A percentile compares a stretch with the other conserved stretches of the same genome.
phyloP scores from a whole-genome alignment of 2,888 invertebrate species.

The Drosophila tripunctata region DNA sequence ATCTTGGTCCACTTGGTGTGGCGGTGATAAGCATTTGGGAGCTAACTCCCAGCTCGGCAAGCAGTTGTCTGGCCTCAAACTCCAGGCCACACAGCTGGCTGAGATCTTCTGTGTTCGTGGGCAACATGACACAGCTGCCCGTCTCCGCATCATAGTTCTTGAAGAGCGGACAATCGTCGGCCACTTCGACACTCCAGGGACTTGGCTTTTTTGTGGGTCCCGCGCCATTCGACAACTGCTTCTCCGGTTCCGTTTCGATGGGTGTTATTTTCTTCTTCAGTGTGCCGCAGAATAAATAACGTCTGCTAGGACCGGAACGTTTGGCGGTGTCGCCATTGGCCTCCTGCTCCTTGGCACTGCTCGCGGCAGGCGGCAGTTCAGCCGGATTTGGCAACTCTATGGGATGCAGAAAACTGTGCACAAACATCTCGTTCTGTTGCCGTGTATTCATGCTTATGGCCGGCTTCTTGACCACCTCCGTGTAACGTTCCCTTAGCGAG shows the following conservation, averaged over 20 bases:
- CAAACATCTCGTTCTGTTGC: slow-evolving; percentile 82
- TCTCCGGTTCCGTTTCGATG: slow-evolving; percentile 81
- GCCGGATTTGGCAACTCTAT: slow-evolving; percentile 72
- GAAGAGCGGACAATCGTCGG: slow-evolving; percentile 80
- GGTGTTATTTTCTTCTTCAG: slow-evolving; percentile 84
- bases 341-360: slow-evolving; percentile 49
- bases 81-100: slow-evolving; percentile 84
- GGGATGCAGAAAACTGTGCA: slow-evolving; percentile 83
- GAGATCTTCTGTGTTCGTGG: slow-evolving; percentile 83
- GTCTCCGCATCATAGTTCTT: slow-evolving; percentile 84
- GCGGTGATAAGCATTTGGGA: slow-evolving; percentile 86
- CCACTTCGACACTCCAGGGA: slow-evolving; percentile 79
- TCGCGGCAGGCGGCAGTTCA: neutral
- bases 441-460: slow-evolving; percentile 83
- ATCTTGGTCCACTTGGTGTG: slow-evolving; percentile 86
- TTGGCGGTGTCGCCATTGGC: slow-evolving; percentile 61
- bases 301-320: slow-evolving; percentile 63
- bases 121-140: slow-evolving; percentile 84
- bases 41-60: slow-evolving; percentile 87
- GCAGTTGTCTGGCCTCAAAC: slow-evolving; percentile 85
- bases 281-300: slow-evolving; percentile 82
- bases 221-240: slow-evolving; percentile 75
- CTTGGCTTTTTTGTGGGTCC: slow-evolving; percentile 57
- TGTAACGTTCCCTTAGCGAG: slow-evolving; percentile 82
- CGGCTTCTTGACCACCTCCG: slow-evolving; percentile 82